Conservation (phyloP, 2,888 invertebrate species). For the Anorthoa munda region DNA sequence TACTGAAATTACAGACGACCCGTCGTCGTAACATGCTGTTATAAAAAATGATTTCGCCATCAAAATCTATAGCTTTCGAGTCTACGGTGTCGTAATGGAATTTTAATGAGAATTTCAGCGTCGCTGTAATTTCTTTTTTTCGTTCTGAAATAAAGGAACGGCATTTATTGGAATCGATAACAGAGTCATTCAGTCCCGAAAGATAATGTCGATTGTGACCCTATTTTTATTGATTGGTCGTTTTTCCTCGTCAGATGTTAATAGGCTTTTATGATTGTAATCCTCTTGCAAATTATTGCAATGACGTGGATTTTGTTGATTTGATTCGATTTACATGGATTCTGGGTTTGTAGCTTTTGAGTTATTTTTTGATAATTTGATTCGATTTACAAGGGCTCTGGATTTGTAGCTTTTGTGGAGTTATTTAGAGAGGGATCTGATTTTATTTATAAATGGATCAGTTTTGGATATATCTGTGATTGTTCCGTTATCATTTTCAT, state of each 20-base stretch:
- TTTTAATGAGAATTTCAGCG: constrained; percentile 87
- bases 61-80: constrained; percentile 78
- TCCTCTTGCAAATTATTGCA: constrained; percentile 58
- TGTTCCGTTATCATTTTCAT: neutral
- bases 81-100: constrained; percentile 82
- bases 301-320: constrained; percentile 47
- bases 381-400: constrained; percentile 18
- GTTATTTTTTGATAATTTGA: constrained; percentile 39
- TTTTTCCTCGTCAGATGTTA: constrained; percentile 64
- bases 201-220: constrained; percentile 77
- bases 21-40: constrained; percentile 63
- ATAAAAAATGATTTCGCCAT: constrained; percentile 75
- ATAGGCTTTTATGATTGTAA: constrained; percentile 69
- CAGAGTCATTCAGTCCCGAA: constrained; percentile 69
- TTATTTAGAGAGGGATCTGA: neutral
- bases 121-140: constrained; percentile 78
- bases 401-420: neutral
- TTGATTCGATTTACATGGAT: constrained; percentile 31
- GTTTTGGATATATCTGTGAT: neutral
- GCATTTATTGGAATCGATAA: constrained; percentile 83
- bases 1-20: constrained; percentile 50
- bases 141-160: constrained; percentile 78
- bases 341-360: neutral
- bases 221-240: constrained; percentile 76
- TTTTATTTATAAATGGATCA: constrained; percentile 21